Evolutionary conservation across 1,140 invertebrate species (phyloP).

Genomic region (Sycophila sp.): DNA sequence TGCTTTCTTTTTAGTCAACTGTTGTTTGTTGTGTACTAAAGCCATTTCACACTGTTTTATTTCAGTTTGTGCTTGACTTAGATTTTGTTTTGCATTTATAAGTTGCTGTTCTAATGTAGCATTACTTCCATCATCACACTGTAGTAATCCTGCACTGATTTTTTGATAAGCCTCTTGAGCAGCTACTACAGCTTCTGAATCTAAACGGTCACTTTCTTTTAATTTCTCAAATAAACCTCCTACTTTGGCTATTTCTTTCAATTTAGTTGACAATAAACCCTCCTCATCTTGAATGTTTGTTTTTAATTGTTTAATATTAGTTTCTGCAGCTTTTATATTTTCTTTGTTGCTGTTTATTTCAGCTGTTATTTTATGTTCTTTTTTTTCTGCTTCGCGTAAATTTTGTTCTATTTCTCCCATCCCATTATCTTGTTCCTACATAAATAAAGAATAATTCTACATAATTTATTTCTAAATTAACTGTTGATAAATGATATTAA

Average conservation of each 20-base stretch:
- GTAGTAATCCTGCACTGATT: conserved; percentile 82
- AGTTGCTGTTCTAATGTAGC: conserved; percentile 91
- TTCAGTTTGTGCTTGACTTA: conserved; percentile 82
- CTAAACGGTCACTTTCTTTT: conserved; percentile 73
- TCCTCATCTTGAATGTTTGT: conserved; percentile 80
- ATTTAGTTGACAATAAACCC: conserved; percentile 72
- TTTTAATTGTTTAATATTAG: conserved; percentile 75
- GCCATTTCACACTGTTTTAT: conserved; percentile 83
- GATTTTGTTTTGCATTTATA: conserved; percentile 80
- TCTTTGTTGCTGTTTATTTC: conserved; percentile 77
- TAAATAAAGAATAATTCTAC: conserved; percentile 4
- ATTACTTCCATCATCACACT: conserved; percentile 81
- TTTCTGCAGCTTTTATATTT: conserved; percentile 75
- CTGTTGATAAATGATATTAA: background rate
- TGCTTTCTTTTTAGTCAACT: conserved; percentile 75
- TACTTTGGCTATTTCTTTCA: conserved; percentile 74
- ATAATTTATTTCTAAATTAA: conserved; percentile 12
- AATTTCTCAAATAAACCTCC: conserved; percentile 76
- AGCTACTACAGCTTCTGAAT: conserved; percentile 74
- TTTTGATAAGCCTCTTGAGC: conserved; percentile 87
- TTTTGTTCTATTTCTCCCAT: conserved; percentile 76
- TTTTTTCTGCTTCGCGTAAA: conserved; percentile 74
- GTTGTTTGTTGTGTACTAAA: conserved; percentile 75
- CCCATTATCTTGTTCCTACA: conserved; percentile 41
- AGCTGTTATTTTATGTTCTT: conserved; percentile 75